Evolutionary conservation across 2,797 vertebrate genomes (phyloP).

Genomic region (Toxotes lorentzi): DNA sequence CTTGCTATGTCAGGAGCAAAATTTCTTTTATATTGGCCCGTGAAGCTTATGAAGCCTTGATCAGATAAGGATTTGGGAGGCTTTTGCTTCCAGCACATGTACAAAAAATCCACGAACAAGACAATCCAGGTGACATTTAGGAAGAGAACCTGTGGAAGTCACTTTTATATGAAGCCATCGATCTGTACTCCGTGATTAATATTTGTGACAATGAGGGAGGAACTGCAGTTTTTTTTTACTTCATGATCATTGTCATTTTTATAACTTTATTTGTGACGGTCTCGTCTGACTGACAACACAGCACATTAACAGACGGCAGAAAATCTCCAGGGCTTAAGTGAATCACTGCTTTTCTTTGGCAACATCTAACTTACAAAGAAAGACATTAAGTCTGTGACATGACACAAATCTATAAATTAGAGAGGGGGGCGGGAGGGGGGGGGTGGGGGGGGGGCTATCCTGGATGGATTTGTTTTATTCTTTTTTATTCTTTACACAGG

Average conservation of each 20-base stretch:
- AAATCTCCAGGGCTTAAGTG: slow-evolving; percentile 45
- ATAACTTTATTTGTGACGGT: slow-evolving; percentile 40
- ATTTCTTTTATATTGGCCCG: slow-evolving; percentile 49
- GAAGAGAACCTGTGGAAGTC: slow-evolving; percentile 48
- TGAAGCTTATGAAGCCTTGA: slow-evolving; percentile 60
- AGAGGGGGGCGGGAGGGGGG: too few relatives aligned
- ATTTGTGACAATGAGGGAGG: slow-evolving; percentile 22
- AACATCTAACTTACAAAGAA: slow-evolving; percentile 22
- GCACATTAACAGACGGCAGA: slow-evolving; percentile 41
- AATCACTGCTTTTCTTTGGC: slow-evolving; percentile 42
- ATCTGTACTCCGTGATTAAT: slow-evolving; percentile 48
- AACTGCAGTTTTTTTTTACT: background rate
- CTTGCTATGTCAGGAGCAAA: slow-evolving; percentile 35
- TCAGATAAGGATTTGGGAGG: slow-evolving; percentile 77
- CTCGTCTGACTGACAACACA: slow-evolving; percentile 19
- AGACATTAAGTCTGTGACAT: slow-evolving; percentile 32
- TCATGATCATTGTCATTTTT: slow-evolving; percentile 9
- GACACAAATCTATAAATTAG: slow-evolving; percentile 30
- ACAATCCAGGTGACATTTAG: slow-evolving; percentile 79
- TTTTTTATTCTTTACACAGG: background rate
- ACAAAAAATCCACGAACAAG: slow-evolving; percentile 52
- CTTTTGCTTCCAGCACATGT: slow-evolving; percentile 59
- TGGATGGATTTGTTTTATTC: too few relatives aligned
- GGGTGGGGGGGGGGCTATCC: too few relatives aligned
- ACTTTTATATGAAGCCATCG: slow-evolving; percentile 61